Evolutionary conservation across 92 coral and sea anemone species (phyloP).

Genomic region (Bergia sp.): DNA sequence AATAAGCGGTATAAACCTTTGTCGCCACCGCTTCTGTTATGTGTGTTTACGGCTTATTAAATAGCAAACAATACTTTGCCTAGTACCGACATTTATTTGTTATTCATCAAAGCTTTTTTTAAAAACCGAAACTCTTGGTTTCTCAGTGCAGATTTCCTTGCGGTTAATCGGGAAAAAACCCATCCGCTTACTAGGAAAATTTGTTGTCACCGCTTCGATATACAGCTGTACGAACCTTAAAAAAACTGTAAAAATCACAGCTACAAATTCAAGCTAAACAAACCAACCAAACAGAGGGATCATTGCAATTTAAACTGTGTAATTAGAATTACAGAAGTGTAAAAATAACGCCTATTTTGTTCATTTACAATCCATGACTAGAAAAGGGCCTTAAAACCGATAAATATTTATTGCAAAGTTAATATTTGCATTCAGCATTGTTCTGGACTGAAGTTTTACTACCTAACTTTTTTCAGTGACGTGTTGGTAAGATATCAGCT

Average conservation of each 20-base stretch:
- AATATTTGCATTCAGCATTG: constrained; percentile 1
- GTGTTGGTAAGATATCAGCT: not conserved
- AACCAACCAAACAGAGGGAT: constrained; percentile 10
- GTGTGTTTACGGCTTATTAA: constrained; percentile 41
- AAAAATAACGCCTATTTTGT: constrained; percentile 36
- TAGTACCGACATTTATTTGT: constrained; percentile 33
- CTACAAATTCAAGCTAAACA: not conserved
- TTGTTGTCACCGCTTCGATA: not conserved
- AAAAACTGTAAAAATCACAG: not conserved
- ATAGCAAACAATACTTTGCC: constrained; percentile 29
- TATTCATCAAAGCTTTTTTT: constrained; percentile 3
- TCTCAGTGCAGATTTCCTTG: not conserved
- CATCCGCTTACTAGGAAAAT: not conserved
- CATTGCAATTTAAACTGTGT: constrained; percentile 28
- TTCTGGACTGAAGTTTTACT: not conserved
- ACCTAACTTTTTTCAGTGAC: not conserved
- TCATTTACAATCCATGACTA: not conserved
- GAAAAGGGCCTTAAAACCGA: constrained; percentile 1
- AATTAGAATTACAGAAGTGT: constrained; percentile 60
- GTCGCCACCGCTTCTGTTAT: constrained; percentile 45
- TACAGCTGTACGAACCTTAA: not conserved
- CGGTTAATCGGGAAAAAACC: not conserved
- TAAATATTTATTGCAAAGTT: not conserved
- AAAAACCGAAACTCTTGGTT: constrained; percentile 11
- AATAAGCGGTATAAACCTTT: constrained; percentile 40